A percentile compares a stretch with the other conserved stretches of the same genome.
Conservation (phyloP, 2,113 vertebrate genomes). For the Ochotona princeps region DNA sequence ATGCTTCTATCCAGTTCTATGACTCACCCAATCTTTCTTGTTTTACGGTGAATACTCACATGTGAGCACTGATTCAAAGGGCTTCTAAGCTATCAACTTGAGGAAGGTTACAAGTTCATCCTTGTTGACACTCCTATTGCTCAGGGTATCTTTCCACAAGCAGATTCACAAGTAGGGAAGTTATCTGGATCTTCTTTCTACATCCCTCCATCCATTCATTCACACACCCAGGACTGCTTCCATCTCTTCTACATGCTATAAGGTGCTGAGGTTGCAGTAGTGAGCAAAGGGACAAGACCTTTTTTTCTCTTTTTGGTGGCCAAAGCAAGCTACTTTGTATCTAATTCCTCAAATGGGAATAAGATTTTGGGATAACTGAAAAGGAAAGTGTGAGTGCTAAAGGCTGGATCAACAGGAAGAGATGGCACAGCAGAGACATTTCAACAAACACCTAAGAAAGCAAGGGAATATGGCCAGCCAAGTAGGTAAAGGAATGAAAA, state of each 20-base stretch:
- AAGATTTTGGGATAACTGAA: not conserved
- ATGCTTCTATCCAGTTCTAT: not conserved
- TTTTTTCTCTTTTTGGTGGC: not conserved
- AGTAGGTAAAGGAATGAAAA: not conserved
- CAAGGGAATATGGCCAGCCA: not conserved
- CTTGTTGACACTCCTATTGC: not conserved
- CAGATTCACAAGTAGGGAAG: not conserved
- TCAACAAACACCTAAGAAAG: not conserved
- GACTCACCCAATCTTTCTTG: not conserved
- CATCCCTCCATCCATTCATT: not conserved
- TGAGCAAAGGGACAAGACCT: not conserved
- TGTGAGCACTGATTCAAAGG: conserved; percentile 34
- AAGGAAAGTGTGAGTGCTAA: not conserved
- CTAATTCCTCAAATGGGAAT: not conserved
- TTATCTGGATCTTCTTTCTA: not conserved
- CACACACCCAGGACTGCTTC: not conserved
- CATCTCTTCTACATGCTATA: not conserved
- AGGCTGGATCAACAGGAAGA: not conserved
- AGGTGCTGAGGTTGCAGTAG: not conserved
- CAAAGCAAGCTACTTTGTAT: not conserved
- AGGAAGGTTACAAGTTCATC: not conserved
- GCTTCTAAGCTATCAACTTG: not conserved
- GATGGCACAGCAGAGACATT: not conserved
- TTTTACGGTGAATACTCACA: conserved; percentile 24
- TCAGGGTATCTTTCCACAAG: not conserved